Percentiles rank a stretch among this genome's conserved stretches.
Conservation (phyloP, 2,113 vertebrate genomes). For the Nyctibius bracteatus region DNA sequence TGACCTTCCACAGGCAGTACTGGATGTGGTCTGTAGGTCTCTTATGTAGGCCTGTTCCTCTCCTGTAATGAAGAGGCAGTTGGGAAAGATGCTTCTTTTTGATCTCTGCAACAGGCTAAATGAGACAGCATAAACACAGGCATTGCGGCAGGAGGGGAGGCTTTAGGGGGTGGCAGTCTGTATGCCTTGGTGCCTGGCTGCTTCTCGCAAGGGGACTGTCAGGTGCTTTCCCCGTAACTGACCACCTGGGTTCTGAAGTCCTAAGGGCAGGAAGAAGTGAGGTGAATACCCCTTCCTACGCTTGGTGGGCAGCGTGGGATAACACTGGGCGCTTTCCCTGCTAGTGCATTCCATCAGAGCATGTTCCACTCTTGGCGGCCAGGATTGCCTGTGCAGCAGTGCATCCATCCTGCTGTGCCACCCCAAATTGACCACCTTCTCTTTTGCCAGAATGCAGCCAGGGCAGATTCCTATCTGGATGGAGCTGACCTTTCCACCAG, state of each 20-base stretch:
- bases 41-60: background rate
- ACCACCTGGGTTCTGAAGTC: background rate
- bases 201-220: background rate
- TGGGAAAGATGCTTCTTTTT: background rate
- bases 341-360: background rate
- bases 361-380: background rate
- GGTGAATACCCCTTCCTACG: background rate
- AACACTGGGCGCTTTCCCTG: background rate
- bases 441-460: slow-evolving; percentile 18
- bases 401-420: background rate
- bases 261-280: background rate
- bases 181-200: background rate
- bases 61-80: background rate
- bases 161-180: fast-evolving
- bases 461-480: slow-evolving; percentile 32
- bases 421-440: background rate
- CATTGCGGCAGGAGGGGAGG: background rate
- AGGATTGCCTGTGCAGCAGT: background rate
- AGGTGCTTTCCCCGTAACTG: background rate
- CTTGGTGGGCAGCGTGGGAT: background rate
- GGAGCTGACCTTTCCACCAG: slow-evolving; percentile 15
- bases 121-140: background rate
- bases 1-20: background rate
- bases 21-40: background rate
- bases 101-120: background rate